phyloP scores from a whole-genome alignment of 2,113 vertebrate genomes.

The Promerops cafer region DNA sequence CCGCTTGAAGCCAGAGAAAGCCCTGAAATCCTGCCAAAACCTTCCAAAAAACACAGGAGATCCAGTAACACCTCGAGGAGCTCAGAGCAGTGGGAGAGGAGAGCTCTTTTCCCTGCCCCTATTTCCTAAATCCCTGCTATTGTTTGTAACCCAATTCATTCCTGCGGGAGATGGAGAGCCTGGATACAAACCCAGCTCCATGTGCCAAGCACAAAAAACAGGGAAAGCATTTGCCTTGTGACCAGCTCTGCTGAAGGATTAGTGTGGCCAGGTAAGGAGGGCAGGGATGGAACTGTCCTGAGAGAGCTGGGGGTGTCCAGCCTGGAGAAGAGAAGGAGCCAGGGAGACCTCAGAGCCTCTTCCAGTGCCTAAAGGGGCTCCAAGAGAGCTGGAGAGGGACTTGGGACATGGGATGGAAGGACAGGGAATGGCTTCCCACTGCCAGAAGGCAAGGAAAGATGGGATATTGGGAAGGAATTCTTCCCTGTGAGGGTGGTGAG shows the following conservation, averaged over 20 bases:
- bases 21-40: neutral
- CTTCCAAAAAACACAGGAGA: neutral
- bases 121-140: neutral
- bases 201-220: fast-evolving
- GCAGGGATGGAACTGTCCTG: neutral
- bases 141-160: neutral
- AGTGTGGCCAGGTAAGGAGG: neutral
- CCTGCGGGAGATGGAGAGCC: neutral
- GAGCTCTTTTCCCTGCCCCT: neutral
- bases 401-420: neutral
- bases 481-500: fast-evolving
- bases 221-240: neutral
- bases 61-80: neutral
- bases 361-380: neutral
- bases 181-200: neutral
- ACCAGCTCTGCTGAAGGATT: neutral
- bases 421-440: neutral
- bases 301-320: neutral
- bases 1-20: fast-evolving
- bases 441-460: neutral
- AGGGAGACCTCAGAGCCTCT: neutral
- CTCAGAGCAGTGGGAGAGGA: neutral
- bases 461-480: neutral
- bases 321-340: neutral
- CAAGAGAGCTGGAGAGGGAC: neutral